These are phyloP conservation scores for Himalopsyche tibetana DNA, from an alignment of 2,888 invertebrate genomes.

Conservation along the genomic window DNA sequence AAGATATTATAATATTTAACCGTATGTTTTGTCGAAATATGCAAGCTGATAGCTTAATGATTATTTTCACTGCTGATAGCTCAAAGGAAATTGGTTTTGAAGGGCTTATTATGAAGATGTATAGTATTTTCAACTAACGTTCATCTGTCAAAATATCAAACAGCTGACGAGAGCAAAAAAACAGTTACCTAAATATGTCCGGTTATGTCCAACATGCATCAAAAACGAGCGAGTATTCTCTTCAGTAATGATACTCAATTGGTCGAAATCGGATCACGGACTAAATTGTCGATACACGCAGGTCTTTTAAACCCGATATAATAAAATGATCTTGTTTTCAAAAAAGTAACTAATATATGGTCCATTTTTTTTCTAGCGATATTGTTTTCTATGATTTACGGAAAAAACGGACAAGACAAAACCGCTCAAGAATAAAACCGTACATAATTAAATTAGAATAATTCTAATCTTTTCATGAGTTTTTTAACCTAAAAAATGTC, in stretches of 20 bases:
- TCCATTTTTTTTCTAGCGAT: not conserved
- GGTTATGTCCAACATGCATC: constrained; percentile 14
- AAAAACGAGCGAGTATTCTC: not conserved
- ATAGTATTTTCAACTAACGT: not conserved
- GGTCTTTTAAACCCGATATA: not conserved
- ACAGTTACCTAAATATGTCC: constrained; percentile 8
- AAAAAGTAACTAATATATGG: no score
- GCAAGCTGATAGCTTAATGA: no score
- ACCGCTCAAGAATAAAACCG: no score
- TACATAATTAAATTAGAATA: no score
- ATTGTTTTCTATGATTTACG: no score
- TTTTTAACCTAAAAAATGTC: no score
- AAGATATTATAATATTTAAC: no score
- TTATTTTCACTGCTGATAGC: not conserved
- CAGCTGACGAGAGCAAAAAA: constrained; percentile 34
- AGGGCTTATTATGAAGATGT: not conserved
- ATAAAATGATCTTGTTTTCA: no score
- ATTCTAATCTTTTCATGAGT: no score
- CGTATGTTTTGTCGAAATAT: no score
- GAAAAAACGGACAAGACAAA: no score
- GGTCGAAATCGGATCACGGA: not conserved
- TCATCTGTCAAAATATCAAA: constrained; percentile 1
- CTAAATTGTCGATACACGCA: not conserved
- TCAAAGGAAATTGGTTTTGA: not conserved
- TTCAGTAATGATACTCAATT: not conserved